Conservation (phyloP, 2,113 vertebrate genomes). For the Strix uralensis region DNA sequence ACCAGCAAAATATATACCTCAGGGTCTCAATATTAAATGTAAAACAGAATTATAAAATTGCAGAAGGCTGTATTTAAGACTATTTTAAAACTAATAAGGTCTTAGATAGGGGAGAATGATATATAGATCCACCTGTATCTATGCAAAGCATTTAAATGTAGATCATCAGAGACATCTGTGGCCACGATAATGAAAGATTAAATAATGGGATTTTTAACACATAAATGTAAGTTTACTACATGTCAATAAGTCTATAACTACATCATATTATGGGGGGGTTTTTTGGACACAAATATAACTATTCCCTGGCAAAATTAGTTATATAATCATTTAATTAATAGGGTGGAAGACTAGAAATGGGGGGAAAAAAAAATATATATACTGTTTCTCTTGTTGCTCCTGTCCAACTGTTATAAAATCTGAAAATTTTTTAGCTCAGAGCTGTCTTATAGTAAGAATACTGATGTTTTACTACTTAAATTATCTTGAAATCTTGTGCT, state of each 20-base stretch:
- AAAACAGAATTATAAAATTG: not conserved
- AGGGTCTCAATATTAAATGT: not conserved
- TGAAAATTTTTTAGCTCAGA: not conserved
- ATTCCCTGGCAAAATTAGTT: not conserved
- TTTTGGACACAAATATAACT: not conserved
- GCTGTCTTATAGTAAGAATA: not conserved
- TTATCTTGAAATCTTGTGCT: not conserved
- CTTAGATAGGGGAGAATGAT: not conserved
- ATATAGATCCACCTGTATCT: not conserved
- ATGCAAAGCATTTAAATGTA: not conserved
- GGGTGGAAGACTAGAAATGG: not conserved
- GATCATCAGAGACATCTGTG: not conserved
- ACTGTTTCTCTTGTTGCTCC: not conserved
- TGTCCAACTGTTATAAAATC: not conserved
- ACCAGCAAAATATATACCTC: not conserved
- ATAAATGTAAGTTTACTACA: not conserved
- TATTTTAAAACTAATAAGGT: not conserved
- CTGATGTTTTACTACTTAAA: not conserved
- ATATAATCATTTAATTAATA: not conserved
- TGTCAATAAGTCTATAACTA: not conserved
- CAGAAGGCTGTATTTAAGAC: not conserved
- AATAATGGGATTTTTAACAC: not conserved
- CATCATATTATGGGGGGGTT: fast-evolving
- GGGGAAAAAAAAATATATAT: fast-evolving
- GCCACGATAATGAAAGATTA: not conserved